Evolutionary conservation across 2,797 vertebrate genomes (phyloP), one percentile per base, ranked within the genome.

Genomic region (Perodicticus potto): DNA sequence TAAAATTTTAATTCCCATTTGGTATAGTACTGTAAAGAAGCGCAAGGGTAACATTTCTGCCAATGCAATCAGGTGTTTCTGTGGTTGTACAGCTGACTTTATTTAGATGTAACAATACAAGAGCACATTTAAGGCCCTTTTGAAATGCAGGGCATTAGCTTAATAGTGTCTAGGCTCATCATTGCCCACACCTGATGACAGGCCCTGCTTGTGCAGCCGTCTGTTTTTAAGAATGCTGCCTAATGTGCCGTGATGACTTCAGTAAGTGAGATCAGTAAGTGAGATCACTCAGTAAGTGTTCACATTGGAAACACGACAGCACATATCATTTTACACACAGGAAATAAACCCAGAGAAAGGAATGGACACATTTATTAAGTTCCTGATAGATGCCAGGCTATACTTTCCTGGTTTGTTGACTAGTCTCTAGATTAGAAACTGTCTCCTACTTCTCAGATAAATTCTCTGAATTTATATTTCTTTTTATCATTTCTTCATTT

Each of bases 361-460:
- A 81, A 65, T 67, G 7, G 34, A 78, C 37, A 74, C 49, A 77
- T 77, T 45, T 76, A 43, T 80, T 93, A 73, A 85, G 70, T 19
- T 37, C 16, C 49, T 85, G n/a, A 43, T 87, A 9, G 65, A 65
- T 83, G 32, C 45, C 29, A 91, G 63, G 3, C 27, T 65, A 13
- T 4, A 22, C 40, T 77, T 91, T 77, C 12, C 61, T 83, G 27
- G 65, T 87, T 87, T 83, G n/a, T 77, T 77, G n/a, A 45, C 6
- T 93, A 69, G 72, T 91, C 37, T 59, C 17, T 96, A 27, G 53
- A 25, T 91, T 61, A 49, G 88, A 86, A 93, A 76, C 37, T 32
- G 1, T 76, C 20, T 76, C 45, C 67, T 5, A 43, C 6, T 57
- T 94, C 92, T 53, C n/a, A 88, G 34, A 40, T 94, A 59, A 88